Base-by-base conservation (phyloP, 2,113 vertebrate genomes). In the Axis porcinus region DNA sequence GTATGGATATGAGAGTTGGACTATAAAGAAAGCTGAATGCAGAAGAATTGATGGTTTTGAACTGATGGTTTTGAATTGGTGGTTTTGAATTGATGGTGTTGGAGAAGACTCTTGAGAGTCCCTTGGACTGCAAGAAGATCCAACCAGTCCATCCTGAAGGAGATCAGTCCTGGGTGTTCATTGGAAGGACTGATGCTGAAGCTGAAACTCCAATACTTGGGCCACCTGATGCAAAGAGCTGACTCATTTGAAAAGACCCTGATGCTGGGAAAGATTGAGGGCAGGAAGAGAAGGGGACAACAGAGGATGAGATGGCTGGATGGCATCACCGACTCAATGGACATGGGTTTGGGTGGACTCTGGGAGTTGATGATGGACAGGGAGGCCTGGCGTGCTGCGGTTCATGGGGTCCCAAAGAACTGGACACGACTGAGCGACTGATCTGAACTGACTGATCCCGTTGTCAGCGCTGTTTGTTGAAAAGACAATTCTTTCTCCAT, bases 371-470 rank as follows among this genome's bases (percentile, higher is more conserved):
- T 67, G 10, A 21, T 36, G 17, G n/a, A 36, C 17, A 67, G n/a
- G 8, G 64, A 67, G 64, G 64, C 16, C 33, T 67, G 64, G 16
- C 4, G 16, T 36, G 17, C 33, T 67, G 17, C 2, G n/a, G 17
- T 67, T 67, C 64, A 67, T 36, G 64, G 33, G 64, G 33, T 67
- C 16, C 0, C 16, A 67, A 36, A 36, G 33, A n/a, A 17, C 10
- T 1, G 0, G 33, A 67, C 17, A 67, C 8, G 0, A 1, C 17
- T 67, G n/a, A 67, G 17, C 0, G 0, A 67, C n/a, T 67, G 64
- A 36, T 36, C 17, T 36, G 4, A 36, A 21, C n/a, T 36, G 64
- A 67, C 64, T 67, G 33, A n/a, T 43, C 36, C 47, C n/a, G 21
- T 78, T 21, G n/a, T 43, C 45, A 54, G 36, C n/a, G 14, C 16